These are phyloP conservation scores for Pogona vitticeps DNA, from an alignment of 2,113 vertebrate genomes.

Conservation along the genomic window DNA sequence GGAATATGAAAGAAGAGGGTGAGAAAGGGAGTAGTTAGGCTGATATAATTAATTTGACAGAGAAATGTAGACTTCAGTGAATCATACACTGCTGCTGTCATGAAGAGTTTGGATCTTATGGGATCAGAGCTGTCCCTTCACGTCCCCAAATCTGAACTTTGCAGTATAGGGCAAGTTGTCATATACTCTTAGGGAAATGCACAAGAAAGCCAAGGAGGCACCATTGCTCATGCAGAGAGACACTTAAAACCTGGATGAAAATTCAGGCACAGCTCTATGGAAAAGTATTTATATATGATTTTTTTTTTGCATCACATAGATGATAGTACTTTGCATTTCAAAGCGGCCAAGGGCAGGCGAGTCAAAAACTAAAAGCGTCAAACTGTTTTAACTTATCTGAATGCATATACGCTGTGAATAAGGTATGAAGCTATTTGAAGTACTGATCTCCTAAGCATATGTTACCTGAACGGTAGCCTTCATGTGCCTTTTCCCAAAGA, in stretches of 20 bases:
- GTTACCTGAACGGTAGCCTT: background rate
- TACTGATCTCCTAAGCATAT: background rate
- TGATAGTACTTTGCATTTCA: constrained; percentile 32
- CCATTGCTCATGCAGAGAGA: constrained; percentile 7
- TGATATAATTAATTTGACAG: constrained; percentile 26
- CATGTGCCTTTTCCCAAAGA: background rate
- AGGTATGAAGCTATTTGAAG: background rate
- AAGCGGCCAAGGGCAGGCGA: background rate
- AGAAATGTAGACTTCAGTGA: constrained; percentile 32
- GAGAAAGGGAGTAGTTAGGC: background rate
- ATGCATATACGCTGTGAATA: background rate
- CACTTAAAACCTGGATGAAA: constrained; percentile 7
- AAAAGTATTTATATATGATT: constrained; percentile 1
- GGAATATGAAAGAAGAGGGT: background rate
- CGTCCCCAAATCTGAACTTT: constrained; percentile 45
- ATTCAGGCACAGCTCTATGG: background rate
- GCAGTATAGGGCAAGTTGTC: constrained; percentile 33
- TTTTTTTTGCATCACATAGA: background rate
- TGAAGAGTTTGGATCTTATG: constrained; percentile 11
- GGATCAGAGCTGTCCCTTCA: constrained; percentile 41
- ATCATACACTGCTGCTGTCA: constrained; percentile 50
- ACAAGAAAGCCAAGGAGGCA: constrained; percentile 21
- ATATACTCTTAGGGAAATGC: constrained; percentile 40
- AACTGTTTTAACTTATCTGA: background rate
- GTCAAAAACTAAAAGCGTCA: background rate